Base-by-base conservation (phyloP, 1,140 invertebrate genomes). In the Bicyclus anynana region DNA sequence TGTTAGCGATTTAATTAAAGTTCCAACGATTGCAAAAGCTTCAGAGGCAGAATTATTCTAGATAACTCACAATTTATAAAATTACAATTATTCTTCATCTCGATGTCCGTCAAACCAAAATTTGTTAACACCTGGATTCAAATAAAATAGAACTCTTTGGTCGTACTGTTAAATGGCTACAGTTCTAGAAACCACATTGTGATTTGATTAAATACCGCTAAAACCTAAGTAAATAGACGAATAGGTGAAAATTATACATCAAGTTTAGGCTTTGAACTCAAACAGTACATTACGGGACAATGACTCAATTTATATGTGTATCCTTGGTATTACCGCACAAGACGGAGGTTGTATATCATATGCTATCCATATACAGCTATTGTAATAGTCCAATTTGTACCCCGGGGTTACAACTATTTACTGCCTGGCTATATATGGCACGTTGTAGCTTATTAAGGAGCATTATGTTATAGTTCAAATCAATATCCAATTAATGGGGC, bases 221-320 rank as follows among this genome's bases (percentile, higher is more conserved):
- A 33, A n/a, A 12, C 29, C 29, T 12, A 33, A 12, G n/a, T 12
- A 12, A 40, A 40, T 40, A 9, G 37, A 14, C 37, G 17, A 40
- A 40, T 17, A 40, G 13, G 37, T 40, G 29, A 33, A 40, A 40
- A 40, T 40, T 16, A 40, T 40, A 40, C 5, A 40, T 40, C 37
- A 40, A 40, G 6, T 5, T 5, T 40, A 40, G 16, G 37, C 37
- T 40, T 16, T 17, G 6, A 13, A 2, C 16, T 16, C 16, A 40
- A 17, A 40, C 13, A 16, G 13, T 40, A 40, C 17, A 40, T 40
- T 14, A 40, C 7, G 16, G 37, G 37, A 40, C 37, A 40, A 40
- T 40, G 37, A 10, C 37, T 40, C 37, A 40, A 40, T 40, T 40
- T 40, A 40, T 40, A 40, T 40, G 37, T 40, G 37, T 40, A 40